Base-by-base conservation (phyloP, 2,888 invertebrate species). In the Megaustenia siamemsis region DNA sequence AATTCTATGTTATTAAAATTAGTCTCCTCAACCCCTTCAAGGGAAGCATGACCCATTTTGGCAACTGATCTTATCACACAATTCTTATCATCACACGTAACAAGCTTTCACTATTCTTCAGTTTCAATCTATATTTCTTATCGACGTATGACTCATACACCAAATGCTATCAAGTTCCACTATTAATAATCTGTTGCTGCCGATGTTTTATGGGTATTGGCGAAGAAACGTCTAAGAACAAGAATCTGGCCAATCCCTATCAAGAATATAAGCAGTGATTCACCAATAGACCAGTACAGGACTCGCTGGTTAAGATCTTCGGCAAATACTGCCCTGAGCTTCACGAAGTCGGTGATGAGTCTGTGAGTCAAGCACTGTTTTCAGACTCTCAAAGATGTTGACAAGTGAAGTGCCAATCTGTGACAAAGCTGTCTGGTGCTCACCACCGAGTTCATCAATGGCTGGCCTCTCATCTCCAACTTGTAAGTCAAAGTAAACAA, bases 401-500 rank as follows among this genome's bases (percentile, higher is more conserved):
- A 97, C 96, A 6, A 98, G 96, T 15, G 98, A 97, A 8, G 97
- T 96, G 94, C 99, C 99, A 96, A 99, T 96, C 98, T 98, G 94
- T 28, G 89, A 99, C 94, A 99, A 96, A 28, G 97, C 98, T 78
- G 98, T 98, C 12, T 73, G 28, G 12, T 90, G 91, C 35, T 92
- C 91, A 21, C 82, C 91, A n/a, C 83, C 87, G 49, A 88, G 88
- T 49, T 79, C 86, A 35, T 89, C 88, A 38, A 97, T 94, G 0
- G 97, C 96, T 75, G 96, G 95, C 94, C 98, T 98, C 28, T 98
- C 98, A n/a, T 93, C 92, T 4, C 98, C 98, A 43, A 98, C 97
- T 96, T 98, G 97, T 92, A 99, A 97, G 94, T 99, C 99, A 96
- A 99, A 97, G 94, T 99, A 99, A 40, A 99, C 98, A 88, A 99